Base-by-base conservation (phyloP, 1,140 invertebrate species). In the Pygmarrhopalites habei region DNA sequence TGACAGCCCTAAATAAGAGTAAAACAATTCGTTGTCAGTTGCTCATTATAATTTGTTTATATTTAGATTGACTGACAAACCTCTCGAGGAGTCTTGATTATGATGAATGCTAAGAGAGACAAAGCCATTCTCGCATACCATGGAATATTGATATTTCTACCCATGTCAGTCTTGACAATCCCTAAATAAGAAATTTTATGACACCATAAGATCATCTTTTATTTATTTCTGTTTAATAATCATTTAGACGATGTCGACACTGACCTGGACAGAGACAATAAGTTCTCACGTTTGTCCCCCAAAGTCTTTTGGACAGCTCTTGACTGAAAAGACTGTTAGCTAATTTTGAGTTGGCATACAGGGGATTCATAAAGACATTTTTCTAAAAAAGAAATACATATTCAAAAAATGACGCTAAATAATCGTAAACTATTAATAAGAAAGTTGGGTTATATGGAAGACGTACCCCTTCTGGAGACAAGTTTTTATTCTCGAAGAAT, bases 261-360 rank as follows among this genome's bases (percentile, higher is more conserved):
- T 39, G 5, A 21, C 65, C 65, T 0, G 67, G 63, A 39, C 63
- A 62, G 1, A 66, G 4, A 49, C 25, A 26, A 30, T 68, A 68
- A 2, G 56, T 62, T 7, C 26, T 17, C 2, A 68, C 60, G 15
- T 60, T 60, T 19, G 63, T 66, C 0, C 64, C 64, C 32, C 26
- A 32, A 15, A 68, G 44, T 26, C 53, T 58, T 32, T 47, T 61
- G 4, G 47, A 62, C 30, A 70, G 56, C 41, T 70, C 62, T 44
- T 66, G 23, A 35, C 55, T 65, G 32, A 70, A 69, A 7, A 70
- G 39, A 30, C 51, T 63, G 46, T 70, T 70, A 1, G 69, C 69
- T n/a, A 69, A 46, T 55, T 70, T 70, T 15, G 66, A 69, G 43
- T 59, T 68, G 58, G 79, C 80, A 73, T 95, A 95, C 1, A 81